A percentile compares a stretch with the other conserved stretches of the same genome.
Conservation (phyloP, 2,888 invertebrate species). For the Volucella inflata region DNA sequence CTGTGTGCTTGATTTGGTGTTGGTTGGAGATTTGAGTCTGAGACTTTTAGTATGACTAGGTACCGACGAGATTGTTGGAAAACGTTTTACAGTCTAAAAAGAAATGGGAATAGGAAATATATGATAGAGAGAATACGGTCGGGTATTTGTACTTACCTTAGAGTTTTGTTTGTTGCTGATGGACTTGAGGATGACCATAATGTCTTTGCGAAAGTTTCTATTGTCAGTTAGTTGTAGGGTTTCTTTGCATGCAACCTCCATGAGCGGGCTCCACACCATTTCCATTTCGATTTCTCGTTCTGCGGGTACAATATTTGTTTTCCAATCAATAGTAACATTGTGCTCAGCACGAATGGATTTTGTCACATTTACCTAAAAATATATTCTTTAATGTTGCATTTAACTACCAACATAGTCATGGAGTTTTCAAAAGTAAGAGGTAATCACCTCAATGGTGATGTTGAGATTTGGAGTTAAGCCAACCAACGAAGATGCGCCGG, state of each 20-base stretch:
- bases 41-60: slow-evolving; percentile 78
- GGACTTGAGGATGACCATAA: slow-evolving; percentile 87
- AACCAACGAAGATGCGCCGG: no score
- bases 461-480: no score
- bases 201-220: slow-evolving; percentile 87
- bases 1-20: slow-evolving; percentile 80
- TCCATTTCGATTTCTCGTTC: slow-evolving; percentile 85
- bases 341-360: slow-evolving; percentile 86
- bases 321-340: slow-evolving; percentile 85
- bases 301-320: slow-evolving; percentile 85
- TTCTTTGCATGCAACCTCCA: slow-evolving; percentile 86
- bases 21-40: slow-evolving; percentile 82
- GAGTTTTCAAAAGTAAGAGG: no score
- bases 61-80: slow-evolving; percentile 80
- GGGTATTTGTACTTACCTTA: slow-evolving; percentile 77
- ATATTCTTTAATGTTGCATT: no score
- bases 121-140: not conserved
- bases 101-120: not conserved
- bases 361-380: slow-evolving; percentile 84
- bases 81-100: slow-evolving; percentile 80
- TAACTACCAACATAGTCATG: no score
- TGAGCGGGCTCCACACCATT: slow-evolving; percentile 87
- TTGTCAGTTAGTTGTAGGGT: slow-evolving; percentile 87
- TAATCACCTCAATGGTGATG: no score
- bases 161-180: slow-evolving; percentile 79